Evolutionary conservation across 2,113 vertebrate genomes (phyloP), one percentile per base, ranked within the genome.

Genomic region (Rhinogobius similis): DNA sequence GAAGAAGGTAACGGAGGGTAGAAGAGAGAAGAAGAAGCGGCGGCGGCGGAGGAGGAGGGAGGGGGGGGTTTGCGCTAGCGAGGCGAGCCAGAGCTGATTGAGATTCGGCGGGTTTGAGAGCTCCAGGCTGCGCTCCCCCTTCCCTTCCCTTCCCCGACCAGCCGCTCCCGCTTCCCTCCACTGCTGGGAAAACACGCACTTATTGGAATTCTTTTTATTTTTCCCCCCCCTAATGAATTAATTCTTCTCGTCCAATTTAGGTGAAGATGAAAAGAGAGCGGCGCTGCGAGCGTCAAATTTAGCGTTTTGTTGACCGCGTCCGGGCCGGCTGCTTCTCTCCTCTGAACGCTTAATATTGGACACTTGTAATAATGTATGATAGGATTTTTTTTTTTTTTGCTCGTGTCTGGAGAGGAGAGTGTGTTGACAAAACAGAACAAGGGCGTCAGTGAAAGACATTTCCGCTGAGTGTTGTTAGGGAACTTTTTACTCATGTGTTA

Each of bases 161-260:
- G 11, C 50, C 46, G 24, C 50, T 18, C 1, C 18, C 10, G 6
- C 29, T 90, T n/a, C 72, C 80, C 78, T 77, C 82, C 73, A 36
- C 73, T 81, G 26, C 65, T 70, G 52, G 78, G 82, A 87, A 77
- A 89, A 89, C 84, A 85, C 73, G 77, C 82, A 36, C 70, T 87
- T 90, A 91, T 89, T 89, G 85, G 79, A 90, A 88, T 86, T 76
- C 62, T 69, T 71, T 82, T 82, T 82, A 80, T 87, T 86, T 78
- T 24, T 21, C 12, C 23, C 1, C 13, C 23, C 9, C 13, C 21
- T 90, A 89, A 90, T 91, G 84, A 90, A 90, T 91, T 87, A 87
- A 89, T 89, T 89, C 87, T 87, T 88, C 86, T 87, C 88, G 82
- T 87, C 87, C 88, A 90, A 91, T 89, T 89, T 90, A 89, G 86